Conservation (phyloP, 2,888 invertebrate species). For the Hyppa rectilinea region DNA sequence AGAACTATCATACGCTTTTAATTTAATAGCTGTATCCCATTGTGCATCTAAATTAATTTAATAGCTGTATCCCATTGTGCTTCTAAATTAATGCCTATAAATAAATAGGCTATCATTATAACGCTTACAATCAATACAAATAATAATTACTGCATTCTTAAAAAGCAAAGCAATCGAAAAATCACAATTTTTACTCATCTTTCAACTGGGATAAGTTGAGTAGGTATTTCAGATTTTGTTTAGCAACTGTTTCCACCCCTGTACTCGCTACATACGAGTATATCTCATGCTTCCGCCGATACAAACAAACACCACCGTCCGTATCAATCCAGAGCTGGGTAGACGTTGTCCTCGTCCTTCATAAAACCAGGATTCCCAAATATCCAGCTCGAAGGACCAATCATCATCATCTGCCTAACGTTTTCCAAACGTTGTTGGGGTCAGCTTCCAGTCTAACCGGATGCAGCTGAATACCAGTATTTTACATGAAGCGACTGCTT, state of each 20-base stretch:
- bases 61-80: background rate
- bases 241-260: background rate
- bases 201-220: too few relatives aligned
- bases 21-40: background rate
- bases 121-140: background rate
- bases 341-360: background rate
- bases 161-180: background rate
- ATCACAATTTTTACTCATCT: background rate
- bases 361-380: background rate
- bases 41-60: too few relatives aligned
- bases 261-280: background rate
- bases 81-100: background rate
- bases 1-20: background rate
- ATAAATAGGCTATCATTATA: background rate
- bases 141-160: background rate
- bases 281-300: background rate
- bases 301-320: background rate
- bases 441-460: too few relatives aligned
- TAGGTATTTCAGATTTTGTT: background rate
- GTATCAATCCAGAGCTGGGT: background rate
- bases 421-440: too few relatives aligned
- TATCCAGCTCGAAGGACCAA: constrained; percentile 23
- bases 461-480: too few relatives aligned
- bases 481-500: too few relatives aligned
- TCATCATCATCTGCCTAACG: too few relatives aligned